A percentile compares a stretch with the other conserved stretches of the same genome.
Evolutionary conservation across 2,113 vertebrate genomes (phyloP).

Genomic region (Gasterosteus nipponicus): DNA sequence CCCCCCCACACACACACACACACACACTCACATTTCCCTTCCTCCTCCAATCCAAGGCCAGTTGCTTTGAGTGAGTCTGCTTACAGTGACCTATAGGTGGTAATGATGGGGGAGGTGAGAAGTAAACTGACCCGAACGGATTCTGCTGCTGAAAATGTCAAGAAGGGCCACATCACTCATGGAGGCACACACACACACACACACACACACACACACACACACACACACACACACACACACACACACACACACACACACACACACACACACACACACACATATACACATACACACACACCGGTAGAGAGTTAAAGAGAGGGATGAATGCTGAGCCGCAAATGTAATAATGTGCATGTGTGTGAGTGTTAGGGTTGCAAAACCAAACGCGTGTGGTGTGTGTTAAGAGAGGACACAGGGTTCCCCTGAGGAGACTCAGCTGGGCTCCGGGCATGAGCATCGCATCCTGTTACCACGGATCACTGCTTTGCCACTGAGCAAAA

Average conservation of each 20-base stretch:
- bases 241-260: constrained; percentile 12
- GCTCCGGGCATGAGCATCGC: constrained; percentile 78
- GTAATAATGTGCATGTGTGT: constrained; percentile 40
- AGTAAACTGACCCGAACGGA: constrained; percentile 71
- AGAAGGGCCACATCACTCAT: constrained; percentile 63
- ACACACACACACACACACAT: constrained; percentile 14
- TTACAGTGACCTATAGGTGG: constrained; percentile 73
- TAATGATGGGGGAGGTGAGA: constrained; percentile 67
- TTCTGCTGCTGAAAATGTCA: constrained; percentile 77
- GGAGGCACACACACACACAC: constrained; percentile 30
- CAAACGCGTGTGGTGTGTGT: constrained; percentile 55
- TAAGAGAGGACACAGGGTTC: constrained; percentile 69
- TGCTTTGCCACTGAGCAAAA: constrained; percentile 63
- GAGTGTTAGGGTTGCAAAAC: constrained; percentile 15
- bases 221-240: constrained; percentile 9
- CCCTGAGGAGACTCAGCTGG: constrained; percentile 82
- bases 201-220: constrained; percentile 17
- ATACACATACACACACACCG: constrained; percentile 14
- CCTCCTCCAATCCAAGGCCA: constrained; percentile 33
- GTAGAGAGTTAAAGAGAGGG: constrained; percentile 21
- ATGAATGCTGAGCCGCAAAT: constrained; percentile 25
- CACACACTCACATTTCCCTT: constrained; percentile 1
- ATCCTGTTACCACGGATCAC: constrained; percentile 82
- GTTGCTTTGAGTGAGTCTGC: constrained; percentile 59
- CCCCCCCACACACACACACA: constrained; percentile 18